Evolutionary conservation across 2,113 vertebrate species (phyloP), one percentile per base, ranked within the genome.

Genomic region (Megalops atlanticus): DNA sequence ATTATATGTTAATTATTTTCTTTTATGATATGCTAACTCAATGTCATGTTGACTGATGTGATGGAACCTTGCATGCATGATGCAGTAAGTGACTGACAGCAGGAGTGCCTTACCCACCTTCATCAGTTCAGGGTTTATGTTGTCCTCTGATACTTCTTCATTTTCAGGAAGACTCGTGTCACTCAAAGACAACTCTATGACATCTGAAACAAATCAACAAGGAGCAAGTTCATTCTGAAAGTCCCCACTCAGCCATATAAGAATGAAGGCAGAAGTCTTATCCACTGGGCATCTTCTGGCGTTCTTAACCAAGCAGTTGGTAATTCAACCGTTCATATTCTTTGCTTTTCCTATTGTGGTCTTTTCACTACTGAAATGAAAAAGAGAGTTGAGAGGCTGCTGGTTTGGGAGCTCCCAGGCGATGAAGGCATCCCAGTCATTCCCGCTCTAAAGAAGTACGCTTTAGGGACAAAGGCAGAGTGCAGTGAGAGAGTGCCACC

Each of bases 121-220:
- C 64, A 96, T 78, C 0, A 99, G 95, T 87, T 99, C 98, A 68
- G 96, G 95, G 86, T 97, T 95, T 79, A 96, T 94, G 87, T 89
- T 90, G 14, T 94, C 97, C 81, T 98, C 97, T 71, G 95, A 91
- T 27, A 90, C 87, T 84, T 97, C 97, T 27, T 92, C 92, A 82
- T 95, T 96, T 76, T 97, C 96, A 43, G 93, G 89, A 2, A 92
- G 91, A 88, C 90, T 91, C 80, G 94, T 89, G 82, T 92, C 95
- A 87, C 88, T 92, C 86, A 93, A 1, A 0, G 85, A 88, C 83
- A 93, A 80, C 83, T 98, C 97, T 84, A 93, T 92, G 21, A 94
- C 86, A 87, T 97, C 97, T 96, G 89, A 76, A 93, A 92, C 82
- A 88, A 27, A 74, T 87, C n/a, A 15, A 52, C 39, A 16, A 27